Conservation (phyloP, 2,888 invertebrate genomes). For the Halocaridina rubra region DNA sequence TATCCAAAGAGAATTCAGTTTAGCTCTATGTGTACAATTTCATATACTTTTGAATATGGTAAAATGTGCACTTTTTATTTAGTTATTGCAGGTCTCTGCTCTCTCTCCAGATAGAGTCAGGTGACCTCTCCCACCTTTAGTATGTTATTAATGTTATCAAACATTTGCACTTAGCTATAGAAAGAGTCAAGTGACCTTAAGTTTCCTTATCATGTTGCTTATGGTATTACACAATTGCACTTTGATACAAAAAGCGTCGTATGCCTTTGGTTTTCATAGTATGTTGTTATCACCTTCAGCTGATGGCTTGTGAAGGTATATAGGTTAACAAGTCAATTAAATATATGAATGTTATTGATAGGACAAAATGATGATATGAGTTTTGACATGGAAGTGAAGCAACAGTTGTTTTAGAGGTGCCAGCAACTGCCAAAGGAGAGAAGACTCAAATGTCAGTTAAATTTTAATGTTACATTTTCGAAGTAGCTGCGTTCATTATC, state of each 20-base stretch:
- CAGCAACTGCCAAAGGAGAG: constrained; percentile 34
- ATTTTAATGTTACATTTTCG: background rate
- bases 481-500: no score
- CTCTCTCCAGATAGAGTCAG: constrained; percentile 48
- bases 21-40: constrained; percentile 38
- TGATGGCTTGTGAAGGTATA: no score
- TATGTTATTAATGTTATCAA: no score
- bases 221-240: no score
- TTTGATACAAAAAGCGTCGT: no score
- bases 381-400: constrained; percentile 32
- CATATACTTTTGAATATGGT: constrained; percentile 44
- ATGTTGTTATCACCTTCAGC: no score
- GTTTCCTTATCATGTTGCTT: no score
- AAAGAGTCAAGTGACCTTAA: no score
- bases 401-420: constrained; percentile 47
- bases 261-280: no score
- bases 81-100: constrained; percentile 39
- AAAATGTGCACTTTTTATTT: constrained; percentile 43
- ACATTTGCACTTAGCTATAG: no score
- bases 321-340: background rate
- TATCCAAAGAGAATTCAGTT: constrained; percentile 14
- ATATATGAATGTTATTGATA: constrained; percentile 12
- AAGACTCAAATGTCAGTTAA: constrained; percentile 41
- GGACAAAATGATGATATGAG: constrained; percentile 15
- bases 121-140: constrained; percentile 34